phyloP scores from a whole-genome alignment of 2,113 vertebrate genomes.

The Coryphaenoides rupestris region DNA sequence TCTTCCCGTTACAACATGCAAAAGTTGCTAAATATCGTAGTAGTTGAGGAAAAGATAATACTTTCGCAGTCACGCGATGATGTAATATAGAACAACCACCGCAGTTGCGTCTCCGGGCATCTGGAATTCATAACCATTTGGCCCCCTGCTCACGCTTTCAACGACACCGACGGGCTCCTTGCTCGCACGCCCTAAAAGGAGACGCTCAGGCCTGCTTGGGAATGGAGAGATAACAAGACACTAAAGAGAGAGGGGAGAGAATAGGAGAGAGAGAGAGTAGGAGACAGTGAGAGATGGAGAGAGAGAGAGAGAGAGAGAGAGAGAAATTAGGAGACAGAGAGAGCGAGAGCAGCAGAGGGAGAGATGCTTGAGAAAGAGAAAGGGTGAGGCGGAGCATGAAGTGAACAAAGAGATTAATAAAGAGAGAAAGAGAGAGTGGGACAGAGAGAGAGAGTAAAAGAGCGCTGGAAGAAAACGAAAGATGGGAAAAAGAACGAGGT shows the following conservation, averaged over 20 bases:
- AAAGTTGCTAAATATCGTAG: no score
- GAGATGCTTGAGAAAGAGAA: not conserved
- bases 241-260: conserved; percentile 12
- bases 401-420: no score
- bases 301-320: not conserved
- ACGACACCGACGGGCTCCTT: conserved; percentile 1
- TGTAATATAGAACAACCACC: not conserved
- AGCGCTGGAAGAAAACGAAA: no score
- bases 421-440: conserved; percentile 13
- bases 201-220: conserved; percentile 11
- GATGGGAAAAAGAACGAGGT: no score
- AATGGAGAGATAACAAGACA: no score
- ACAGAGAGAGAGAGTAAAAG: not conserved
- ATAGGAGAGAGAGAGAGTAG: conserved; percentile 26
- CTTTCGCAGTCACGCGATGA: not conserved
- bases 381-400: no score
- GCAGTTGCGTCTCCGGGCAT: not conserved
- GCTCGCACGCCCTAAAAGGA: conserved; percentile 9
- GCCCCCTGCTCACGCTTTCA: conserved; percentile 9
- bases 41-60: no score
- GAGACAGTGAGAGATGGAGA: conserved; percentile 16
- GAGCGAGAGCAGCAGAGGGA: conserved; percentile 7
- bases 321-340: no score
- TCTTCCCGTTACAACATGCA: no score
- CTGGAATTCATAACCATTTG: not conserved